Conservation (phyloP, 2,888 invertebrate genomes). For the Limnephilus lunatus region DNA sequence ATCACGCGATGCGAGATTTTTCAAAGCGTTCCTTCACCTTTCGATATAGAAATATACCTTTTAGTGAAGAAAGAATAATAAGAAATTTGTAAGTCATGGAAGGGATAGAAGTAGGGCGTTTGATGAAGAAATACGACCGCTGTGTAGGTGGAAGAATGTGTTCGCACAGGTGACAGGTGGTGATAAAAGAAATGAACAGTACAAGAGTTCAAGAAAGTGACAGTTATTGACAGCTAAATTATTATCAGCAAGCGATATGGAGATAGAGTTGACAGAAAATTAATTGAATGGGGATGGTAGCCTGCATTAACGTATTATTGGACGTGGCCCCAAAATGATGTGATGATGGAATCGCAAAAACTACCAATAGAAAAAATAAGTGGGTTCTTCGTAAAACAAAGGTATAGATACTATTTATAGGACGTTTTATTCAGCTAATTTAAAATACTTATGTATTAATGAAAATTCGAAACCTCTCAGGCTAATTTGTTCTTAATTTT, state of each 20-base stretch:
- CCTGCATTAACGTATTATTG: no score
- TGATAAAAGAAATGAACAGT: not conserved
- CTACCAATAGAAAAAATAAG: no score
- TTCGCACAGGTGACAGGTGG: not conserved
- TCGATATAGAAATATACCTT: not conserved
- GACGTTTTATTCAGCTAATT: no score
- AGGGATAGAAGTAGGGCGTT: not conserved
- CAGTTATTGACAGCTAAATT: constrained; percentile 2
- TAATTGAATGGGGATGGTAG: not conserved
- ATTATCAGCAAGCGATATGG: not conserved
- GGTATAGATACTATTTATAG: no score
- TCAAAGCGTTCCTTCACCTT: constrained; percentile 2
- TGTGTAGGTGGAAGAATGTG: not conserved
- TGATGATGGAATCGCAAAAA: not conserved
- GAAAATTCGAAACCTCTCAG: no score
- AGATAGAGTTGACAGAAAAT: not conserved
- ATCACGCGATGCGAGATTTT: not conserved
- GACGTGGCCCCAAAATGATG: not conserved
- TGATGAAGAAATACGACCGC: not conserved
- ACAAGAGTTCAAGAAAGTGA: not conserved
- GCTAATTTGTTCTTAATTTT: no score
- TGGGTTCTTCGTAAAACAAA: no score
- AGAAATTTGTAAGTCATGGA: not conserved
- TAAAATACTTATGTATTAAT: no score
- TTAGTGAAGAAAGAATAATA: not conserved